Evolutionary conservation across 1,140 invertebrate genomes (phyloP), one percentile per base, ranked within the genome.

Genomic region (Doryteuthis pealeii): DNA sequence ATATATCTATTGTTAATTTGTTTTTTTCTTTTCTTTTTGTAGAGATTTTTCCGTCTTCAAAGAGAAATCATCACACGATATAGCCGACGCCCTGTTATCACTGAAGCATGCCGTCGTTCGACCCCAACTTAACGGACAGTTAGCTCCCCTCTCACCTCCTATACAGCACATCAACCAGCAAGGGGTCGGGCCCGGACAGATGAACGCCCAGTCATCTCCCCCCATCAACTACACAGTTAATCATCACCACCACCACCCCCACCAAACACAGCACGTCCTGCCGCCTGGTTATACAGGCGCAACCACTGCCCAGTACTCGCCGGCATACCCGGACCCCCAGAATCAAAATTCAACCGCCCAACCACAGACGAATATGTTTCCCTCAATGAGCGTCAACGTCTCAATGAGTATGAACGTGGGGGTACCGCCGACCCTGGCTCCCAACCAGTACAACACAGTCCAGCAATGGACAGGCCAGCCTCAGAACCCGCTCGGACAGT

Each of bases 401-500:
- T 96, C 95, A 73, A 97, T 97, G 96, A 96, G 96, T 86, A 97
- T 97, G 96, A 97, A 96, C 28, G 96, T 97, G 92, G 88, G 88
- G 6, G 83, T 90, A 72, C 86, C 84, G 30, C 79, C 78, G 1
- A 74, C 79, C 65, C 77, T 94, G 94, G 86, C 94, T 10, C 75
- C 65, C 2, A 79, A 79, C 26, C 77, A 80, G 49, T 83, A 81
- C 74, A 81, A 82, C 72, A 78, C 79, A 15, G 74, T 75, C 5
- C 83, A 81, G 65, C 81, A 82, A 70, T 83, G 80, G 82, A 70
- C 77, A 31, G 49, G 77, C 12, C 76, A 75, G 31, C 82, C 79
- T 28, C 80, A 79, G 0, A 74, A 79, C 35, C 77, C 77, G 2
- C 74, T 71, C 66, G 58, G 75, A 62, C 76, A 73, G 68, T 45